Base-by-base conservation (phyloP, 1,140 invertebrate species). In the Glomeris maerens region DNA sequence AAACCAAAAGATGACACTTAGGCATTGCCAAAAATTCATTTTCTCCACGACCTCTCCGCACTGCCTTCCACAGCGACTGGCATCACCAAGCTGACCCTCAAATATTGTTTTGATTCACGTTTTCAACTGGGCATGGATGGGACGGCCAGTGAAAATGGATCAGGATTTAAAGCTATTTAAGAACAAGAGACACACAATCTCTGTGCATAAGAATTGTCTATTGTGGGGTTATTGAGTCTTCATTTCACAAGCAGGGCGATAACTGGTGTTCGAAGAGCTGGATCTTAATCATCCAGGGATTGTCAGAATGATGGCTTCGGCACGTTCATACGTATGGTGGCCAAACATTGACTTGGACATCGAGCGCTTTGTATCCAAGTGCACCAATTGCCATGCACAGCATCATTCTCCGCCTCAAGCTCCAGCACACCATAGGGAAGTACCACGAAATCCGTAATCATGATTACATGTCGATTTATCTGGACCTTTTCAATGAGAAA, bases 261-360 rank as follows among this genome's bases (percentile, higher is more conserved):
- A 54, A 10, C 27, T 56, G 44, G 56, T 72, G 7, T 50, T 73
- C 2, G 45, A 66, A 17, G 57, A 66, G 47, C 55, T 74, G 14
- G 72, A 75, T 59, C 47, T 50, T 10, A 66, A 63, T 2, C 74
- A 77, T 56, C 62, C 65, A 2, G 72, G 74, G 2, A 67, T 74
- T 5, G 65, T 65, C 0, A 62, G 59, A 0, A 78, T 77, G 72
- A 78, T 78, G 59, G 53, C 60, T 1, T 40, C 72, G 13, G 62
- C 75, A 1, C 41, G 72, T n/a, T 60, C 56, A 10, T 71, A 74
- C 56, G 62, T 74, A 17, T 66, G n/a, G n/a, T n/a, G n/a, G n/a
- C n/a, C n/a, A n/a, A n/a, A n/a, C n/a, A n/a, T n/a, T n/a, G n/a
- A n/a, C n/a, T n/a, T n/a, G n/a, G n/a, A n/a, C n/a, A n/a, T n/a